A percentile compares a stretch with the other conserved stretches of the same genome.
Conservation (phyloP, 35 echinoderm and acorn worm genomes). For the Stichopus chloronotus region DNA sequence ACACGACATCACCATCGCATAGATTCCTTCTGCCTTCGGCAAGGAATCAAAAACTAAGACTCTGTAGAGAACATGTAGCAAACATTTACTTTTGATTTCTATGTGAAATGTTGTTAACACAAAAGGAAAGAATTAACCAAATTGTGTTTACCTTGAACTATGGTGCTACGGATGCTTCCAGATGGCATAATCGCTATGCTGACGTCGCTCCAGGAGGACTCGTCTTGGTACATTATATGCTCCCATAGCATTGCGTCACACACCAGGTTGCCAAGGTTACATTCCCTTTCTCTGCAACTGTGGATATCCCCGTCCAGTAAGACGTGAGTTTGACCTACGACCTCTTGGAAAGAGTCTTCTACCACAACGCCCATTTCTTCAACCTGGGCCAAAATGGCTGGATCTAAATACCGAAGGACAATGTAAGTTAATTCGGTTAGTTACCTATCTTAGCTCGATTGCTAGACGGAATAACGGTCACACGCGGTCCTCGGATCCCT, state of each 20-base stretch:
- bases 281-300: conserved; percentile 61
- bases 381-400: conserved; percentile 43
- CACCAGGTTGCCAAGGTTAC: conserved; percentile 81
- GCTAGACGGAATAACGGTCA: too few species aligned
- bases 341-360: conserved; percentile 40
- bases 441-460: too few species aligned
- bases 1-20: too few species aligned
- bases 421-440: not conserved
- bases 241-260: conserved; percentile 59
- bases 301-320: conserved; percentile 42
- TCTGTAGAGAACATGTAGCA: too few species aligned
- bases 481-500: too few species aligned
- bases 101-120: too few species aligned
- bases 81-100: too few species aligned
- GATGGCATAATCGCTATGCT: conserved; percentile 67
- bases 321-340: conserved; percentile 60
- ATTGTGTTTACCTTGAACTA: conserved; percentile 30
- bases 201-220: conserved; percentile 61
- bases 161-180: conserved; percentile 64
- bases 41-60: too few species aligned
- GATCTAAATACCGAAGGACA: conserved; percentile 31
- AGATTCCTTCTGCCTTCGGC: too few species aligned
- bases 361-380: conserved; percentile 42
- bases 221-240: conserved; percentile 59
- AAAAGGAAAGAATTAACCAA: too few species aligned